A percentile compares a stretch with the other conserved stretches of the same genome.
These are phyloP conservation scores for Caenorhabditis sp. DNA, from an alignment of 2,888 invertebrate species.

Conservation along the genomic window DNA sequence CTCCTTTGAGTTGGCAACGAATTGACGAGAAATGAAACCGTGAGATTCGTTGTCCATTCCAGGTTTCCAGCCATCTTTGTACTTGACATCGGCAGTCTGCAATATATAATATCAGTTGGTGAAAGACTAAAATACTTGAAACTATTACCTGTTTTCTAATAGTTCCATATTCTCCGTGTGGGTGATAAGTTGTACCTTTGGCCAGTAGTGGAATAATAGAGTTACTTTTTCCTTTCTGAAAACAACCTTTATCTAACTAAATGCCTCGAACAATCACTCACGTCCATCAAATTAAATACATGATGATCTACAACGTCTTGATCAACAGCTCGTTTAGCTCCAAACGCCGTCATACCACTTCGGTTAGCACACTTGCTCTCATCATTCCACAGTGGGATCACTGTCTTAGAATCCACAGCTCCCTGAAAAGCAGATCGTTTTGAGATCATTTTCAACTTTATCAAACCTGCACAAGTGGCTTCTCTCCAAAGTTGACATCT, in stretches of 20 bases:
- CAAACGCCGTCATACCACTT: slow-evolving; percentile 75
- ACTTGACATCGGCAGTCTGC: slow-evolving; percentile 75
- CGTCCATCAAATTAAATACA: slow-evolving; percentile 72
- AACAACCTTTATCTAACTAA: not conserved
- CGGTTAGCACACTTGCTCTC: slow-evolving; percentile 67
- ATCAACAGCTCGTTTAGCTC: slow-evolving; percentile 73
- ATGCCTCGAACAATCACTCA: slow-evolving; percentile 54
- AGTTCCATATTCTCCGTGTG: slow-evolving; percentile 71
- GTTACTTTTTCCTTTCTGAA: slow-evolving; percentile 67
- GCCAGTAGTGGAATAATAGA: slow-evolving; percentile 72
- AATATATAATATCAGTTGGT: not conserved
- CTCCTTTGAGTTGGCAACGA: slow-evolving; percentile 73
- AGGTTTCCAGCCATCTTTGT: slow-evolving; percentile 73
- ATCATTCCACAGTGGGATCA: slow-evolving; percentile 78
- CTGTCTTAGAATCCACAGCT: slow-evolving; percentile 77
- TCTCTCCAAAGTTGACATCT: slow-evolving; percentile 69
- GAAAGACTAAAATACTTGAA: not conserved
- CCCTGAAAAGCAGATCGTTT: slow-evolving; percentile 65
- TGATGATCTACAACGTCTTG: slow-evolving; percentile 78
- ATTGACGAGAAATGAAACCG: slow-evolving; percentile 78
- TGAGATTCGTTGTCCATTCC: slow-evolving; percentile 77
- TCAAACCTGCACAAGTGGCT: slow-evolving; percentile 71
- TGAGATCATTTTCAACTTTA: too few species aligned
- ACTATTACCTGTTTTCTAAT: slow-evolving; percentile 71
- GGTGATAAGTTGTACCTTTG: slow-evolving; percentile 66